These are phyloP conservation scores for Gallinago undulata DNA, from an alignment of 2,113 vertebrate species.

Conservation along the genomic window DNA sequence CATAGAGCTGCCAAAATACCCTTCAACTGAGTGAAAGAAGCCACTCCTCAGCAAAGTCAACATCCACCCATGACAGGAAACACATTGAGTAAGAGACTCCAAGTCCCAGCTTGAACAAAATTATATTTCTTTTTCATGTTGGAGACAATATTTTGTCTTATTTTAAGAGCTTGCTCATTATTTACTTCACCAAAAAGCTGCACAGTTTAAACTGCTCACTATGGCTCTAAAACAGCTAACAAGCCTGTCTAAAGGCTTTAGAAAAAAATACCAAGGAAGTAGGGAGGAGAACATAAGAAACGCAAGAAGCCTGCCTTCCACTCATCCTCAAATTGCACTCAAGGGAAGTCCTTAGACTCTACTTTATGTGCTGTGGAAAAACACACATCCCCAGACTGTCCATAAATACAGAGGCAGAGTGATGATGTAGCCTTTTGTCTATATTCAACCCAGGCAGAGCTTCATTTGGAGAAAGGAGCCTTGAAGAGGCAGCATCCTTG, in stretches of 20 bases:
- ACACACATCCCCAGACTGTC: background rate
- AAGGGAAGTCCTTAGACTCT: background rate
- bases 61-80: background rate
- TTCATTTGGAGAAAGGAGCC: background rate
- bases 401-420: background rate
- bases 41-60: background rate
- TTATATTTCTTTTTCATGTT: background rate
- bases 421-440: accelerated
- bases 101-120: background rate
- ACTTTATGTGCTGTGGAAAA: background rate
- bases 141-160: background rate
- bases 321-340: background rate
- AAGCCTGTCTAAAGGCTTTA: accelerated
- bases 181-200: background rate
- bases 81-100: background rate
- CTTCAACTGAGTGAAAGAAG: background rate
- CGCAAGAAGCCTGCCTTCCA: background rate
- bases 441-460: accelerated
- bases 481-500: background rate
- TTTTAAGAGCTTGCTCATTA: background rate
- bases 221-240: background rate
- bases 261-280: background rate
- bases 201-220: background rate
- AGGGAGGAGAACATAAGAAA: background rate
- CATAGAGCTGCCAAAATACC: background rate